Evolutionary conservation across 2,888 invertebrate species (phyloP).

Genomic region (Tipula unca): DNA sequence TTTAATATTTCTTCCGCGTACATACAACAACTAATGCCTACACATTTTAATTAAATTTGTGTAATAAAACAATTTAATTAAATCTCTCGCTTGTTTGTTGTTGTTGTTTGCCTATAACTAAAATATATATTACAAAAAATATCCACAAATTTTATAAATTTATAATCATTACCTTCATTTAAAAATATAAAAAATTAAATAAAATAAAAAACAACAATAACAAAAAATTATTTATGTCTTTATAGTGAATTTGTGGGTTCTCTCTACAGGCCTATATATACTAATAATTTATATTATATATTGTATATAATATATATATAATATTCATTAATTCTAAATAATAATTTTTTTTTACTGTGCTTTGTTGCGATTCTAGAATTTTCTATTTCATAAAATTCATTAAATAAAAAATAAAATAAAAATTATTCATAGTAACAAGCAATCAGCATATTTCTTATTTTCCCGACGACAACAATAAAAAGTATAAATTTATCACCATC

Average conservation of each 20-base stretch:
- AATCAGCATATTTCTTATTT: constrained; percentile 14
- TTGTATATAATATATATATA: not conserved
- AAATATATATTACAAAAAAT: not conserved
- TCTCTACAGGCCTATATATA: not conserved
- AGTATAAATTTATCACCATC: constrained; percentile 2
- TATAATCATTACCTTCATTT: constrained; percentile 4
- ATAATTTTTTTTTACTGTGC: not conserved
- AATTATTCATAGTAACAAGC: constrained; percentile 14
- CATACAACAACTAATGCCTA: not conserved
- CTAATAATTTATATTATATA: too few relatives aligned
- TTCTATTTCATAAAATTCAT: constrained; percentile 14
- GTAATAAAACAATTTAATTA: constrained; percentile 8
- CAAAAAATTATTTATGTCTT: constrained; percentile 3
- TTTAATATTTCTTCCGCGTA: not conserved
- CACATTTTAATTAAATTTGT: not conserved
- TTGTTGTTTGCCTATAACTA: not conserved
- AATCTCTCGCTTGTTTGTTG: not conserved
- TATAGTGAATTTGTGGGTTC: not conserved
- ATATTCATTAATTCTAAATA: constrained; percentile 14
- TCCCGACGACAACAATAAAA: not conserved
- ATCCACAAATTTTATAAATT: constrained; percentile 8
- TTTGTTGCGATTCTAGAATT: constrained; percentile 8
- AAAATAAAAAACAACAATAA: too few relatives aligned
- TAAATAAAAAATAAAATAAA: not conserved
- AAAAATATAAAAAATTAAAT: not conserved